Base-by-base conservation (phyloP, 2,113 vertebrate genomes). In the Corapipo altera region DNA sequence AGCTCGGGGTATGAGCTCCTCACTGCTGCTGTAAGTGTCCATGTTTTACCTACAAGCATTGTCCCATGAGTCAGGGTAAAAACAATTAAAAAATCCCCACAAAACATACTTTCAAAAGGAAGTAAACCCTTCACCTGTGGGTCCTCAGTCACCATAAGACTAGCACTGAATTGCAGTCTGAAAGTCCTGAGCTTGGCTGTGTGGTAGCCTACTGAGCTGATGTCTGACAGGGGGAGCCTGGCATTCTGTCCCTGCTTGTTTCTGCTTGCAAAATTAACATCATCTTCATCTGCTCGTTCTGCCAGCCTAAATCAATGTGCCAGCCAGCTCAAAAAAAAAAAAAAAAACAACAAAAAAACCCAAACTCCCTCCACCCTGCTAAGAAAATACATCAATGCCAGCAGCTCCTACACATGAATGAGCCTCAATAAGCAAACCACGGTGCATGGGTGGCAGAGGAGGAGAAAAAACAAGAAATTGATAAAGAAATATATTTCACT, bases 381-480 rank as follows among this genome's bases (percentile, higher is more conserved):
- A 87, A 89, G 51, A 72, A 93, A 94, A 96, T 96, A 70, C 57
- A 96, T 97, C 95, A 97, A 86, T 97, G 95, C 85, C 95, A 96
- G 65, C 73, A 83, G 71, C 66, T 73, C 85, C 78, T 79, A 89
- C 95, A 95, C 87, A 79, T 87, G 95, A 97, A 59, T 87, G 89
- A 93, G 58, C 91, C 77, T 95, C 82, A 91, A 88, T 95, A 97
- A 97, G 83, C 83, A 94, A 96, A 93, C 49, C 46, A 39, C 62
- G 64, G 49, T 81, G 83, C 86, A 91, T 92, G 86, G 91, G 90
- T 86, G 94, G 80, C 77, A 81, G 84, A 93, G 91, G 75, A 88
- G 86, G 88, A 95, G 61, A 94, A 92, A 94, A 94, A 90, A 52
- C 73, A 95, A 93, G 76, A 78, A 91, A 79, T 78, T 93, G 84